phyloP scores from a whole-genome alignment of 2,113 vertebrate species.

The Xiphorhynchus elegans region DNA sequence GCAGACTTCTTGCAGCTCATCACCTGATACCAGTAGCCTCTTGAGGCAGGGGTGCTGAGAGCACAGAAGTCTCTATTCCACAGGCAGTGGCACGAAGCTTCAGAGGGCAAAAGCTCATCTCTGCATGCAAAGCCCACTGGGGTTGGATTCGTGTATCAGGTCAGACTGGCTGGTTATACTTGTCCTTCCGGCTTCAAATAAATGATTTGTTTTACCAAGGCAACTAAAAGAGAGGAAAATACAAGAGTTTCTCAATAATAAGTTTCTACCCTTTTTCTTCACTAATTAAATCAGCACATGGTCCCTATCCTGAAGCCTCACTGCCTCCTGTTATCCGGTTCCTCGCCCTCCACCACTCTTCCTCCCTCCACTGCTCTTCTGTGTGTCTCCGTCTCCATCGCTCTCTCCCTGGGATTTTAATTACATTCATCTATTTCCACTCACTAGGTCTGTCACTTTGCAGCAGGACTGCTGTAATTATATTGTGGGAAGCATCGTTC shows the following conservation, averaged over 20 bases:
- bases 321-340: neutral
- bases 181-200: neutral
- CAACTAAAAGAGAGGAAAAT: neutral
- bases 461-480: conserved; percentile 60
- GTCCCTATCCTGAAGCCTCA: neutral
- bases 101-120: fast-evolving
- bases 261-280: neutral
- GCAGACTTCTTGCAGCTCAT: neutral
- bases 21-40: neutral
- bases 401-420: conserved; percentile 62
- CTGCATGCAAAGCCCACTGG: neutral
- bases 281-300: neutral
- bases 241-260: neutral
- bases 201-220: too few relatives aligned
- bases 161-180: neutral
- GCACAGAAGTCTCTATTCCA: neutral
- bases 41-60: neutral
- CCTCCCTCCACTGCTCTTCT: neutral
- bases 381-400: neutral
- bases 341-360: neutral
- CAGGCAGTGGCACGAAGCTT: neutral
- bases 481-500: conserved; percentile 40
- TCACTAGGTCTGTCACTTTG: conserved; percentile 60
- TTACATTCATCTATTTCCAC: conserved; percentile 69
- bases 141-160: fast-evolving